Evolutionary conservation across 2,888 invertebrate genomes (phyloP).

Genomic region (Hermodice carunculata): DNA sequence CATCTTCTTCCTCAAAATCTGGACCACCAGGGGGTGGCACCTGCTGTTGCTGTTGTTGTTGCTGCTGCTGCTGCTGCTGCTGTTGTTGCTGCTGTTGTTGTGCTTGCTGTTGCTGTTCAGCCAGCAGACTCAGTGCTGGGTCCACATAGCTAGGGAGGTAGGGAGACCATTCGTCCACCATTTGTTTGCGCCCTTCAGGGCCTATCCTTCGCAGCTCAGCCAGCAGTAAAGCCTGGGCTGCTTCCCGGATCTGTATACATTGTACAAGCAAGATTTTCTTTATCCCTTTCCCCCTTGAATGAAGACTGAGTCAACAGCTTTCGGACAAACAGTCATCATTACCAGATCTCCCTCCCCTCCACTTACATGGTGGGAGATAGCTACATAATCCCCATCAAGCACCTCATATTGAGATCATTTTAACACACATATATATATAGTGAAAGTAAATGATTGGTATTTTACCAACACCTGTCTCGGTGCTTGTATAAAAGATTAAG

Average conservation of each 20-base stretch:
- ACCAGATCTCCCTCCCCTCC: no score
- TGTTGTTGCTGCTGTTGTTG: background rate
- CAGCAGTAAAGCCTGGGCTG: constrained; percentile 93
- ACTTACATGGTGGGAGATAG: no score
- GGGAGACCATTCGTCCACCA: constrained; percentile 97
- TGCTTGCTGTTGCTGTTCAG: constrained; percentile 35
- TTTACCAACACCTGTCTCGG: no score
- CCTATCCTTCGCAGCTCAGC: constrained; percentile 93
- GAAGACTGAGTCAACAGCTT: no score
- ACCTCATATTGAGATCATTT: no score
- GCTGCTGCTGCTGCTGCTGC: no score
- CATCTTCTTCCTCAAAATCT: constrained; percentile 13
- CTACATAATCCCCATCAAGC: no score
- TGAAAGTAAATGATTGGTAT: no score
- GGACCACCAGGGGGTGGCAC: background rate
- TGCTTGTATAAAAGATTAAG: no score
- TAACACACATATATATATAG: no score
- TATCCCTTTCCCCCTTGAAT: no score
- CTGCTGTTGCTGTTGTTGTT: background rate
- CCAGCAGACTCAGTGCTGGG: constrained; percentile 69
- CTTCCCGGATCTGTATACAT: constrained; percentile 86
- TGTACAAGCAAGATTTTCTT: constrained; percentile 1
- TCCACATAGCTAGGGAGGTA: constrained; percentile 83
- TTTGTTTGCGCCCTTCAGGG: constrained; percentile 88
- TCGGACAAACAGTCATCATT: no score